Evolutionary conservation across 2,888 invertebrate species (phyloP).

Genomic region (Serrognathus titanus): DNA sequence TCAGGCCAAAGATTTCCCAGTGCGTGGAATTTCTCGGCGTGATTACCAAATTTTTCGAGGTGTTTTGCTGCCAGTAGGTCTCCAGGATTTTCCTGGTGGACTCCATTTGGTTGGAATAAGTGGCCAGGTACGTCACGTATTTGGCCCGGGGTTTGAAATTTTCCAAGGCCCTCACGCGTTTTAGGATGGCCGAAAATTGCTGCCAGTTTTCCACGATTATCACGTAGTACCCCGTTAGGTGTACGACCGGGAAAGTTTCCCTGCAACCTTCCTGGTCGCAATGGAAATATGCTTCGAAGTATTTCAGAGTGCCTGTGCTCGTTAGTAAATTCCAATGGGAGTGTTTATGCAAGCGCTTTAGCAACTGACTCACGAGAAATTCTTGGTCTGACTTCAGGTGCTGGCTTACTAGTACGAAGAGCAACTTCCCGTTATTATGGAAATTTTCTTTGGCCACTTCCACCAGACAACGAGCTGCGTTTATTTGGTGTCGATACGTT

Average conservation of each 20-base stretch:
- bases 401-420: conserved; percentile 13
- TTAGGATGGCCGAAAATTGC: conserved; percentile 8
- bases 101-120: conserved; percentile 6
- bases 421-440: conserved; percentile 4
- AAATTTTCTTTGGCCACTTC: conserved; percentile 12
- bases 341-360: conserved; percentile 3
- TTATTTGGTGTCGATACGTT: too few relatives aligned
- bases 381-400: too few relatives aligned
- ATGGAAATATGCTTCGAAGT: conserved; percentile 13
- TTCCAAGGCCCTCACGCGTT: conserved; percentile 11
- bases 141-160: conserved; percentile 16
- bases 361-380: not conserved
- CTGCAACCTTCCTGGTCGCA: conserved; percentile 7
- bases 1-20: conserved; percentile 22
- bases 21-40: conserved; percentile 15
- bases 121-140: conserved; percentile 17
- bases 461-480: conserved; percentile 5
- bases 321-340: conserved; percentile 13
- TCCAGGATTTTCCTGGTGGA: conserved; percentile 13
- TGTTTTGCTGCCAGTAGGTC: not conserved
- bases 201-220: conserved; percentile 18
- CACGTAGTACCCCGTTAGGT: conserved; percentile 17
- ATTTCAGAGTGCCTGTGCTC: conserved; percentile 3
- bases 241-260: conserved; percentile 11
- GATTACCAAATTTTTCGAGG: conserved; percentile 21